Evolutionary conservation across 2,797 vertebrate species (phyloP).

Genomic region (Melanotaenia trifasciata): DNA sequence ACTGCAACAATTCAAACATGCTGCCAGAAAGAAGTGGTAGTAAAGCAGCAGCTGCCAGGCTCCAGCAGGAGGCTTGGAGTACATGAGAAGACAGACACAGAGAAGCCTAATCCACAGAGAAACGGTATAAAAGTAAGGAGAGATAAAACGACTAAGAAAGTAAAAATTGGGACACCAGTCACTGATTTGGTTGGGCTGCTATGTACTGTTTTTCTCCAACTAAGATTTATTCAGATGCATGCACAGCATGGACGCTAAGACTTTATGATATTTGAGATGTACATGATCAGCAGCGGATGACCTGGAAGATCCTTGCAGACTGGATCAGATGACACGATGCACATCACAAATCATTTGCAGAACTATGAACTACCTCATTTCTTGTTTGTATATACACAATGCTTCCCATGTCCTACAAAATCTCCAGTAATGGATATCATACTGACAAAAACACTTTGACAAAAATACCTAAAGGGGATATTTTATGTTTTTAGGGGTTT

Average conservation of each 20-base stretch:
- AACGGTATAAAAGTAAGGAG: neutral
- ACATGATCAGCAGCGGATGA: too few relatives aligned
- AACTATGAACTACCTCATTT: neutral
- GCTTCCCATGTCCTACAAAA: neutral
- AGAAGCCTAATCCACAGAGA: neutral
- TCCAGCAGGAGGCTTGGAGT: slow-evolving; percentile 1
- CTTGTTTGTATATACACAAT: too few relatives aligned
- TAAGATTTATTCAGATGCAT: too few relatives aligned
- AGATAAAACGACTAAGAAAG: neutral
- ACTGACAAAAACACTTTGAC: neutral
- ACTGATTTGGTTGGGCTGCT: neutral
- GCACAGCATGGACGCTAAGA: too few relatives aligned
- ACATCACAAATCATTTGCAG: neutral
- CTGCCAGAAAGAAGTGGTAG: neutral
- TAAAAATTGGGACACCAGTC: too few relatives aligned
- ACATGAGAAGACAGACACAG: neutral
- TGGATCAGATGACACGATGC: neutral
- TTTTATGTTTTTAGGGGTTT: too few relatives aligned
- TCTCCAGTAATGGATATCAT: neutral
- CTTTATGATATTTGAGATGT: too few relatives aligned
- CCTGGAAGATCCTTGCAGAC: too few relatives aligned
- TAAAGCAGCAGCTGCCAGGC: neutral
- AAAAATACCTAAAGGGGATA: neutral
- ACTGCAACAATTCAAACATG: neutral
- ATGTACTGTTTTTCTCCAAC: too few relatives aligned